Percentiles rank a stretch among this genome's conserved stretches.
Evolutionary conservation across 1,140 invertebrate species (phyloP).

Genomic region (Bradynema listronoti): DNA sequence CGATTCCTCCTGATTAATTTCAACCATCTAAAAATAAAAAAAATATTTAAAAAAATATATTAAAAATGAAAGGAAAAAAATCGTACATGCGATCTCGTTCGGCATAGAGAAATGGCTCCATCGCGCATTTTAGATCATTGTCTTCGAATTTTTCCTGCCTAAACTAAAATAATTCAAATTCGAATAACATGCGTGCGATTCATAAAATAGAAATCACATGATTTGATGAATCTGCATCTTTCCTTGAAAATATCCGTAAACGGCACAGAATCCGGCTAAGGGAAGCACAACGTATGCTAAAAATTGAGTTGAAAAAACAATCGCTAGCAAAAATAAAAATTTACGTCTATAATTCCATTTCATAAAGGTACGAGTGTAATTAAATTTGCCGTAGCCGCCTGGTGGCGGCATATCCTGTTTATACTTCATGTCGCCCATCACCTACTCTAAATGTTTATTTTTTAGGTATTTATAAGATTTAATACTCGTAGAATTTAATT

Average conservation of each 20-base stretch:
- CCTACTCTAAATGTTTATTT: too few relatives aligned
- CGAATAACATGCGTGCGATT: not conserved
- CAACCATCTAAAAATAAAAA: slow-evolving; percentile 52
- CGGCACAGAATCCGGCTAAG: slow-evolving; percentile 42
- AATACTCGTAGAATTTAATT: too few relatives aligned
- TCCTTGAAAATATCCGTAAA: slow-evolving; percentile 7
- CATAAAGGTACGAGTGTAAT: slow-evolving; percentile 46
- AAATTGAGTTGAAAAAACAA: not conserved
- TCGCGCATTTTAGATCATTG: slow-evolving; percentile 58
- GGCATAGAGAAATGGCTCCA: slow-evolving; percentile 59
- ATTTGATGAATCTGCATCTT: not conserved
- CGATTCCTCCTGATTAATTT: slow-evolving; percentile 58
- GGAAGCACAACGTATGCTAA: slow-evolving; percentile 40
- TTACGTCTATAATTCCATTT: slow-evolving; percentile 52
- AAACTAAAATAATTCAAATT: slow-evolving; percentile 19
- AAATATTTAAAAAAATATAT: slow-evolving; percentile 10
- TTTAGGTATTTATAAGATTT: too few relatives aligned
- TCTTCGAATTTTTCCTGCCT: slow-evolving; percentile 58
- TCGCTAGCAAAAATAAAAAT: slow-evolving; percentile 13
- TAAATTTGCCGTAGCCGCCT: slow-evolving; percentile 58
- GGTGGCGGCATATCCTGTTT: slow-evolving; percentile 59
- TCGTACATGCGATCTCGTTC: slow-evolving; percentile 59
- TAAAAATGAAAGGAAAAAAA: slow-evolving; percentile 8
- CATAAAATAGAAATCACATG: slow-evolving; percentile 9
- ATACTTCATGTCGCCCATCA: slow-evolving; percentile 21